These are phyloP conservation scores for Sander lucioperca DNA, from an alignment of 2,113 vertebrate species.

Conservation along the genomic window DNA sequence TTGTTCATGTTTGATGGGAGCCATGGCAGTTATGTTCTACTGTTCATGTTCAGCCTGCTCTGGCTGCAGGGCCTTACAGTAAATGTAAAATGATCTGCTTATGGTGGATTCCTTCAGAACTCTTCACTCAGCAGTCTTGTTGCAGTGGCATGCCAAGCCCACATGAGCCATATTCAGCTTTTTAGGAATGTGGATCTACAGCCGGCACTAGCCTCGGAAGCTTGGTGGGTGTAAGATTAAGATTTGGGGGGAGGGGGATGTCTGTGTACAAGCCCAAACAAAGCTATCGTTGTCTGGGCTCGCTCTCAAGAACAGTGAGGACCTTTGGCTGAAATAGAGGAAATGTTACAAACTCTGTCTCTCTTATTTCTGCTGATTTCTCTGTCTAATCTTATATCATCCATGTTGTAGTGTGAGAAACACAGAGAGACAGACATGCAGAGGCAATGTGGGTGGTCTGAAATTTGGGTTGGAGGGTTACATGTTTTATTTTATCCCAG, in stretches of 20 bases:
- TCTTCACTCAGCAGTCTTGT: constrained; percentile 77
- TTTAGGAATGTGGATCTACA: constrained; percentile 73
- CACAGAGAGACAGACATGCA: constrained; percentile 11
- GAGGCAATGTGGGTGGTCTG: constrained; percentile 65
- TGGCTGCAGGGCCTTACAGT: constrained; percentile 35
- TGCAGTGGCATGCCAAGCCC: constrained; percentile 70
- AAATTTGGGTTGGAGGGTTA: constrained; percentile 35
- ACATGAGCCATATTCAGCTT: constrained; percentile 73
- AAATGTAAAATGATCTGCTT: constrained; percentile 71
- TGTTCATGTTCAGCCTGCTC: constrained; percentile 24
- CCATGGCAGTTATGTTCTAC: neutral
- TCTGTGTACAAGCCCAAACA: constrained; percentile 80
- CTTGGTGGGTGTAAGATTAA: constrained; percentile 70
- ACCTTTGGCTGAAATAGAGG: constrained; percentile 58
- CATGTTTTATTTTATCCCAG: constrained; percentile 49
- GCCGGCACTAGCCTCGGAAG: constrained; percentile 63
- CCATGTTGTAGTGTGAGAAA: constrained; percentile 17
- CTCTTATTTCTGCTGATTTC: constrained; percentile 13
- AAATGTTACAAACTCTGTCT: constrained; percentile 31
- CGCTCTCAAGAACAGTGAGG: constrained; percentile 46
- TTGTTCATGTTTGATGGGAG: constrained; percentile 51
- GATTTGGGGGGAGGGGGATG: constrained; percentile 73
- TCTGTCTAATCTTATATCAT: constrained; percentile 1
- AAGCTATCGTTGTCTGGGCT: constrained; percentile 78
- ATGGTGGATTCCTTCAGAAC: constrained; percentile 74